Evolutionary conservation across 2,113 vertebrate species (phyloP).

Genomic region (Dromiciops gliroides): DNA sequence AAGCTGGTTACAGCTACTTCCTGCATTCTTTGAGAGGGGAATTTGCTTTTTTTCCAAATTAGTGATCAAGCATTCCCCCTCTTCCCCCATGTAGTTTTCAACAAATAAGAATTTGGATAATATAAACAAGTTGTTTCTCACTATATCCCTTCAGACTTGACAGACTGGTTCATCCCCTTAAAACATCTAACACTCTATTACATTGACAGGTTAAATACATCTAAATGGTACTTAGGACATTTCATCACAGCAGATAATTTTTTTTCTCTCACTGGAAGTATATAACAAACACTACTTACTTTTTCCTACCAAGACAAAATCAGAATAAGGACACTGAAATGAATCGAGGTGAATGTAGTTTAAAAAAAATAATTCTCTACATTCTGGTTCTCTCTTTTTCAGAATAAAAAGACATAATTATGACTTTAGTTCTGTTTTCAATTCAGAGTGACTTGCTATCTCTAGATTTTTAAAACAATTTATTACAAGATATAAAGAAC

Average conservation of each 20-base stretch:
- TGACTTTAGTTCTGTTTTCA: not conserved
- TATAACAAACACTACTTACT: conserved; percentile 13
- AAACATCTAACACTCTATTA: not conserved
- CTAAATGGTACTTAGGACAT: conserved; percentile 9
- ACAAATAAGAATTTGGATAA: not conserved
- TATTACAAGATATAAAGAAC: not conserved
- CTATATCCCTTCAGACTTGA: conserved; percentile 18
- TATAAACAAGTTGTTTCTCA: not conserved
- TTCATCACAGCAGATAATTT: not conserved
- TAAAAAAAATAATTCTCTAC: not conserved
- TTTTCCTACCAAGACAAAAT: not conserved
- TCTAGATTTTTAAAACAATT: not conserved
- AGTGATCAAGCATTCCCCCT: conserved; percentile 11
- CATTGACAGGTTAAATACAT: conserved; percentile 18
- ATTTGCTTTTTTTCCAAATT: not conserved
- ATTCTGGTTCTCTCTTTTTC: not conserved
- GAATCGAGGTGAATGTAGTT: conserved; percentile 1
- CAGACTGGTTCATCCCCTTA: conserved; percentile 2
- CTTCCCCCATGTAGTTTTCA: not conserved
- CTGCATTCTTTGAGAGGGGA: conserved; percentile 25
- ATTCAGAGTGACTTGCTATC: not conserved
- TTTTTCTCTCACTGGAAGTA: conserved; percentile 30
- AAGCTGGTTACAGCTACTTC: not conserved
- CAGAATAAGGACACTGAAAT: conserved; percentile 4
- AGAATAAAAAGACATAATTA: not conserved